These are phyloP conservation scores for Cynoglossus semilaevis DNA, from an alignment of 2,113 vertebrate genomes.

Conservation along the genomic window DNA sequence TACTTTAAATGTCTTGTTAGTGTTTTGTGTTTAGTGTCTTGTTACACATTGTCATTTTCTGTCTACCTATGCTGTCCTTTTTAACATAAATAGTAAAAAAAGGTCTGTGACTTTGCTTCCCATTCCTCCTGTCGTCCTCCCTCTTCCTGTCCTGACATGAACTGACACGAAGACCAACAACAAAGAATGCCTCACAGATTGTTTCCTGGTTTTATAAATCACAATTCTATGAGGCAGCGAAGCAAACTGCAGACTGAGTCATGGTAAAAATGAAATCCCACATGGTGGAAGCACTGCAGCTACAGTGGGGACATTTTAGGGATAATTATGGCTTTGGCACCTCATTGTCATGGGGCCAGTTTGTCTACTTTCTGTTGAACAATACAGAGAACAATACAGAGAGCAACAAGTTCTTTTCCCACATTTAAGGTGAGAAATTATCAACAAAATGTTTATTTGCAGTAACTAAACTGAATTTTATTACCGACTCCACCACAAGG, in stretches of 20 bases:
- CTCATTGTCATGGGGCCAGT: background rate
- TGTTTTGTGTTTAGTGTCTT: too few relatives aligned
- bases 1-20: too few relatives aligned
- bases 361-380: background rate
- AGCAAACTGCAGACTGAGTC: background rate
- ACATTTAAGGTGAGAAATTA: background rate
- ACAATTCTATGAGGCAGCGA: conserved; percentile 6
- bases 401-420: background rate
- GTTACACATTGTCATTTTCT: background rate
- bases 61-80: background rate
- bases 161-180: background rate
- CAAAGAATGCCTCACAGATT: background rate
- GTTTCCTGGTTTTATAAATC: background rate
- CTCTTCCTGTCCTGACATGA: background rate
- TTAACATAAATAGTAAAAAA: background rate
- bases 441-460: too few relatives aligned
- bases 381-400: background rate
- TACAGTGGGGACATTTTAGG: background rate
- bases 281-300: background rate
- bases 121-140: background rate
- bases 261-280: conserved; percentile 33
- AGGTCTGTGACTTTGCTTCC: background rate
- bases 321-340: conserved; percentile 4
- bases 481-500: too few relatives aligned
- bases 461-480: too few relatives aligned